A percentile compares a stretch with the other conserved stretches of the same genome.
These are phyloP conservation scores for Sphaeramia orbicularis DNA, from an alignment of 2,797 vertebrate species.

Conservation along the genomic window DNA sequence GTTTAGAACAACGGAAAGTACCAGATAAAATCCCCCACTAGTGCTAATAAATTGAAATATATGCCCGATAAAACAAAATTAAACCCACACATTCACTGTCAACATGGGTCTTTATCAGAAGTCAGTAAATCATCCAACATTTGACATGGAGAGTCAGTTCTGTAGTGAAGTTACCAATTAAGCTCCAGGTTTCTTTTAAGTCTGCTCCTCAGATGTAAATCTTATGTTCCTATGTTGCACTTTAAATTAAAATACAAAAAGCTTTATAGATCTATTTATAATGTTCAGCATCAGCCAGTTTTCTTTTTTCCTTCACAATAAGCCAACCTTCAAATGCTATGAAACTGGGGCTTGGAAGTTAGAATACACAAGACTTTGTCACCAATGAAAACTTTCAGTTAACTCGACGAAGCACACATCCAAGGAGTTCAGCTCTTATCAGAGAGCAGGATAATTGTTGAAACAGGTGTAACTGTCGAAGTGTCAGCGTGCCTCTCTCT, in stretches of 20 bases:
- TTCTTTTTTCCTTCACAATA: constrained; percentile 47
- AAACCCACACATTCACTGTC: constrained; percentile 49
- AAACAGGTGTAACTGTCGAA: constrained; percentile 85
- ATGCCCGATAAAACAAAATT: constrained; percentile 32
- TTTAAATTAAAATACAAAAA: constrained; percentile 80
- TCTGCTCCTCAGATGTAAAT: constrained; percentile 55
- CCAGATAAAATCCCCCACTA: constrained; percentile 17
- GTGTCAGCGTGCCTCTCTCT: constrained; percentile 71
- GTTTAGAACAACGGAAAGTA: constrained; percentile 23
- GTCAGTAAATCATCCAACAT: constrained; percentile 54
- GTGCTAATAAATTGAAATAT: constrained; percentile 24
- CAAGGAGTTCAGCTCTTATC: constrained; percentile 84
- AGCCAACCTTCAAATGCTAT: constrained; percentile 63
- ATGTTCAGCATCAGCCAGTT: constrained; percentile 54
- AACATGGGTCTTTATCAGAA: constrained; percentile 57
- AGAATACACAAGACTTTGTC: constrained; percentile 76
- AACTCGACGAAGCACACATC: constrained; percentile 73
- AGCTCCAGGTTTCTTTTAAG: constrained; percentile 51
- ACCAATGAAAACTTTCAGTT: constrained; percentile 78
- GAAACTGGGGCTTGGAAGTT: constrained; percentile 74
- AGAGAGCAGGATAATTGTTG: constrained; percentile 85
- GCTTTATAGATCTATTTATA: constrained; percentile 79
- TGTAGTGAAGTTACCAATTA: constrained; percentile 71
- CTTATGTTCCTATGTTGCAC: constrained; percentile 51
- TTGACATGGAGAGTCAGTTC: constrained; percentile 50